Conservation (phyloP, 2,113 vertebrate genomes). For the Recurvirostra avosetta region DNA sequence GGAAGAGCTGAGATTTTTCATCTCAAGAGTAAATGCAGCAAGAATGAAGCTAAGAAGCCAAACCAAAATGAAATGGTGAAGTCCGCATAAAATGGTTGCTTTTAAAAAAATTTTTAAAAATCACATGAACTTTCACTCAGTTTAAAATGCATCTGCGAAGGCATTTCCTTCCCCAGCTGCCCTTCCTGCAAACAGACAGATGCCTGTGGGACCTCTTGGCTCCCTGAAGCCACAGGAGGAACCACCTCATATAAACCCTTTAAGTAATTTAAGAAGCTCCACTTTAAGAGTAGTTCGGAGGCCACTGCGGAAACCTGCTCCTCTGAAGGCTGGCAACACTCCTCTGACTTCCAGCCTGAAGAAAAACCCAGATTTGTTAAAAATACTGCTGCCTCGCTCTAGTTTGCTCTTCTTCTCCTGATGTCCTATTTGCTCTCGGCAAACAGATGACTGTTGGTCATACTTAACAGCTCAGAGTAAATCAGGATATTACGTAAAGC, state of each 20-base stretch:
- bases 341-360: not conserved
- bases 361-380: not conserved
- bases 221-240: not conserved
- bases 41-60: not conserved
- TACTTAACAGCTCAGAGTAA: conserved; percentile 18
- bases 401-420: not conserved
- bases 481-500: conserved; percentile 33
- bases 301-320: not conserved
- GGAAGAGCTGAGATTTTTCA: not conserved
- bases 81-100: not conserved
- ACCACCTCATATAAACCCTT: not conserved
- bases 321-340: not conserved
- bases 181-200: not conserved
- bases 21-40: not conserved
- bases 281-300: not conserved
- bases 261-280: conserved; percentile 5
- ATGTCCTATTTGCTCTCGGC: not conserved
- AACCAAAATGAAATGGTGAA: not conserved
- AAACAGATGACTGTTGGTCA: conserved; percentile 55
- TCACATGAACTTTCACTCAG: not conserved
- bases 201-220: not conserved
- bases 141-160: not conserved
- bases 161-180: not conserved
- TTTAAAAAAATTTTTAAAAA: not conserved
- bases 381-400: conserved; percentile 3